Evolutionary conservation across 2,888 invertebrate genomes (phyloP).

Genomic region (Julus scandinavius): DNA sequence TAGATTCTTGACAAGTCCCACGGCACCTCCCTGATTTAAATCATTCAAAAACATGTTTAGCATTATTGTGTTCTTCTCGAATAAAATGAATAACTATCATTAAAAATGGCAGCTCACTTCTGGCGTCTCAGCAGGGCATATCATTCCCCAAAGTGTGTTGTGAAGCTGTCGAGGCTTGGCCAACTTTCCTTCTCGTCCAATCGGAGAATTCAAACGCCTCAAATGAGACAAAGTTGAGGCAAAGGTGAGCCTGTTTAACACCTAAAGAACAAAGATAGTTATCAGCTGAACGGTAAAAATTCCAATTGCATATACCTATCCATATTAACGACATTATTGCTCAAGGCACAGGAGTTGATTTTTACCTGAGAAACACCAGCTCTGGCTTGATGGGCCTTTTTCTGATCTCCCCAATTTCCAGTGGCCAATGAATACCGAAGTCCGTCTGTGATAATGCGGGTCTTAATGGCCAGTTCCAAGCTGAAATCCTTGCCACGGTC

Average conservation of each 20-base stretch:
- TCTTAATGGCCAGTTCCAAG: conserved; percentile 94
- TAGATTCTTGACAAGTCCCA: conserved; percentile 96
- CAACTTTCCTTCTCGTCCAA: conserved; percentile 98
- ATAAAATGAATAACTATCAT: conserved; percentile 7
- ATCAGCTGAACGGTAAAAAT: neutral
- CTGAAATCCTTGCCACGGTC: conserved; percentile 99
- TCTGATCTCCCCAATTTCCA: conserved; percentile 99
- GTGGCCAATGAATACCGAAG: conserved; percentile 97
- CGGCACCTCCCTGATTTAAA: conserved; percentile 66
- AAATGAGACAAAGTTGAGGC: conserved; percentile 99
- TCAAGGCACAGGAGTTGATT: neutral
- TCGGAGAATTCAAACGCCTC: conserved; percentile 97
- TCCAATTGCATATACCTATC: neutral
- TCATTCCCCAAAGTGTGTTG: conserved; percentile 99
- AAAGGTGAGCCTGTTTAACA: conserved; percentile 97
- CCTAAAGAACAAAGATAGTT: conserved; percentile 67
- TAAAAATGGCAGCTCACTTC: conserved; percentile 80
- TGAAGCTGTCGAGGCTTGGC: conserved; percentile 99
- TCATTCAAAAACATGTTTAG: neutral
- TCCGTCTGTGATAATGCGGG: conserved; percentile 97
- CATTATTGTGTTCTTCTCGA: neutral
- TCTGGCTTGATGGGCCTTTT: conserved; percentile 98
- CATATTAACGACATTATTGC: neutral
- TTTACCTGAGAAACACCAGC: conserved; percentile 90
- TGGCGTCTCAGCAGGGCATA: conserved; percentile 99